phyloP scores from a whole-genome alignment of 2,113 vertebrate genomes.

The Cnemophilus loriae region DNA sequence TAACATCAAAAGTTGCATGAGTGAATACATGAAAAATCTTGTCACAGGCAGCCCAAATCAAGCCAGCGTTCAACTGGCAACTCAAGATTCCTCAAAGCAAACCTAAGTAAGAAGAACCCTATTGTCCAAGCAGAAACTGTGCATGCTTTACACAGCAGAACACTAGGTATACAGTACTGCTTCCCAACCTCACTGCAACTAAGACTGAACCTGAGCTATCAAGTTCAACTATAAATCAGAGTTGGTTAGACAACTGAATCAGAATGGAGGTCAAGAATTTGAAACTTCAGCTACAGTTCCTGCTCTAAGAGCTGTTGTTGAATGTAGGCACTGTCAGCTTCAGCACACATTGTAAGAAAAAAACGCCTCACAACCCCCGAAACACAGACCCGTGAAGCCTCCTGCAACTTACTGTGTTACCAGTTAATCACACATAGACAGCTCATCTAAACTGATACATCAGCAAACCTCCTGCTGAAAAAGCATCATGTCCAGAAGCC shows the following conservation, averaged over 20 bases:
- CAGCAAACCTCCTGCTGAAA: neutral
- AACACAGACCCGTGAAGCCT: neutral
- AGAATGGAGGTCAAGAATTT: neutral
- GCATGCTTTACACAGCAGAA: neutral
- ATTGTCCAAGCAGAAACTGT: neutral
- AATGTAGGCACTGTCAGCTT: neutral
- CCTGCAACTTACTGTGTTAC: neutral
- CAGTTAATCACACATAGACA: neutral
- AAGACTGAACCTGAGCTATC: neutral
- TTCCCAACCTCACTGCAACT: neutral
- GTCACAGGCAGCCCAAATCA: neutral
- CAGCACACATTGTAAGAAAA: neutral
- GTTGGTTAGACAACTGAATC: neutral
- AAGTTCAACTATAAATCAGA: neutral
- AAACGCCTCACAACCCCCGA: rapidly evolving
- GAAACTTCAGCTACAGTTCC: neutral
- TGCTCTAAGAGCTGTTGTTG: neutral
- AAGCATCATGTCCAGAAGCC: neutral
- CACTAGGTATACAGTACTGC: neutral
- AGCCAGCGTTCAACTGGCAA: neutral
- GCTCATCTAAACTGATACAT: neutral
- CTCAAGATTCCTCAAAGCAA: neutral
- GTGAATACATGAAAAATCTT: neutral
- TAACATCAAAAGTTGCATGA: neutral
- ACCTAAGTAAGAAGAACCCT: neutral